phyloP scores from a whole-genome alignment of 2,888 invertebrate genomes.

The Smittia aterrima region DNA sequence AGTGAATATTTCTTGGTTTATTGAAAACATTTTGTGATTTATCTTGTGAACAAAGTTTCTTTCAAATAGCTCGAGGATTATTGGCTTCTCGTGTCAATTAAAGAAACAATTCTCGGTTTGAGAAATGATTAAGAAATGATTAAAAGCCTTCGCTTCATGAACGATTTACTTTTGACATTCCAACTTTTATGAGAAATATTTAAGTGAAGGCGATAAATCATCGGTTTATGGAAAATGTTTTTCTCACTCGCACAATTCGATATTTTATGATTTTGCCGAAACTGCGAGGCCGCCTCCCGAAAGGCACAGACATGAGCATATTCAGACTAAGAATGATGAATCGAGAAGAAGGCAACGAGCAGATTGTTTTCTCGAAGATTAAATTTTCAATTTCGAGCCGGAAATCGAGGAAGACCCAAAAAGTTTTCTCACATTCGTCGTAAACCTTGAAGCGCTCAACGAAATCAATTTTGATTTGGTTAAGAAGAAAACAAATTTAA shows the following conservation, averaged over 20 bases:
- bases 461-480: too few species aligned
- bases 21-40: too few species aligned
- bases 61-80: too few species aligned
- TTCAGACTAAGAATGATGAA: not conserved
- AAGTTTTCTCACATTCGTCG: not conserved
- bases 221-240: constrained; percentile 31
- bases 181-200: not conserved
- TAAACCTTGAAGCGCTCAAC: too few species aligned
- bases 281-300: not conserved
- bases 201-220: constrained; percentile 31
- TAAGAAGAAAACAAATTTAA: too few species aligned
- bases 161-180: constrained; percentile 13
- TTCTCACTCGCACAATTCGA: constrained; percentile 11
- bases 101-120: too few species aligned
- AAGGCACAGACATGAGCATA: too few species aligned
- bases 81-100: too few species aligned
- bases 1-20: too few species aligned
- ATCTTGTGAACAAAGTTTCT: too few species aligned
- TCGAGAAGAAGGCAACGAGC: not conserved
- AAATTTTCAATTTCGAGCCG: not conserved
- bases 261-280: constrained; percentile 15
- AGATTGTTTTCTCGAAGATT: not conserved
- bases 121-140: not conserved
- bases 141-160: too few species aligned
- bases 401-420: not conserved